Base-by-base conservation (phyloP, 2,797 vertebrate genomes). In the Nannoperca australis region DNA sequence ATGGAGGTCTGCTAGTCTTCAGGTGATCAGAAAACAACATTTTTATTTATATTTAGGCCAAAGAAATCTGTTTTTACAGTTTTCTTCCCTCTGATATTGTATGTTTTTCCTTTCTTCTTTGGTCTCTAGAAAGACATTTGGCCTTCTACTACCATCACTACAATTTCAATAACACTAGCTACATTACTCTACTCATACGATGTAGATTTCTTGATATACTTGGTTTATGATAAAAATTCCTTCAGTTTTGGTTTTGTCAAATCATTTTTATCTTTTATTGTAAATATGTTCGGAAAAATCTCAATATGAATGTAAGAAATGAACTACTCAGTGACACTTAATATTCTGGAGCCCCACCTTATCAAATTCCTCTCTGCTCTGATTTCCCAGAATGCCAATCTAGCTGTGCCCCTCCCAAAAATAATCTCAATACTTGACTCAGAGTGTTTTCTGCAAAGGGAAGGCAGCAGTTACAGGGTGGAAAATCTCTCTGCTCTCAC, bases 1-100 rank as follows among this genome's bases (percentile, higher is more conserved):
- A 96, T 95, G 83, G 93, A 96, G 87, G 95, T 96, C 5, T 92
- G 93, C 67, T 78, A 82, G 59, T 34, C 53, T 72, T 58, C 24
- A 50, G 20, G 55, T 32, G 55, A 78, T 34, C 4, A 7, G 18
- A 72, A 51, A 49, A 73, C 69, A 22, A 24, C 1, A 4, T 36
- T 38, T 67, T 11, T 24, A 55, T 20, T 61, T 7, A 56, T 5
- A 50, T 59, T 51, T 10, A 50, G 9, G 20, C 18, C 9, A 51
- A 61, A 68, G 7, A 50, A 2, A 65, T 60, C 40, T 47, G 5
- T 38, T 51, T 63, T 56, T 14, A 27, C 24, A 11, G 2, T 32
- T 14, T n/a, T 24, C n/a, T 7, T 20, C 0, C 49, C 8, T 27
- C 3, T 27, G 24, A 30, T 32, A 56, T n/a, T 20, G 9, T 20